phyloP scores from a whole-genome alignment of 2,797 vertebrate species.

The Microtus californicus region DNA sequence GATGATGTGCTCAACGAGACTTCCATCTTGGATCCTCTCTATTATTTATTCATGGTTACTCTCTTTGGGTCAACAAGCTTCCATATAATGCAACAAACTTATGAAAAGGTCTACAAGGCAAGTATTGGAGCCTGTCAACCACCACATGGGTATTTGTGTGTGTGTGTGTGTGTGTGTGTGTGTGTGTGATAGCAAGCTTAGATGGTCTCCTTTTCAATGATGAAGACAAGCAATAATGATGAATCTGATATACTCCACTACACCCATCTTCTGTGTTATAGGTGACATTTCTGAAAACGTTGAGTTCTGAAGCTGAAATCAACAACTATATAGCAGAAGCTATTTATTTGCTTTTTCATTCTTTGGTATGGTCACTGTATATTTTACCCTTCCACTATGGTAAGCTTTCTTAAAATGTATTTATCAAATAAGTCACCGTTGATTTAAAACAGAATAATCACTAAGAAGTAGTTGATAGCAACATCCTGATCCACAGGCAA shows the following conservation, averaged over 20 bases:
- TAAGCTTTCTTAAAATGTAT: not conserved
- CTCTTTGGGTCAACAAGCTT: not conserved
- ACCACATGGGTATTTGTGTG: too few species aligned
- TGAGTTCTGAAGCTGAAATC: not conserved
- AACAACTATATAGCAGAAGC: accelerated
- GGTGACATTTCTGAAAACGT: not conserved
- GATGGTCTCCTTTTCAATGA: not conserved
- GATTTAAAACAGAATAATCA: not conserved
- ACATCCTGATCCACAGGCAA: not conserved
- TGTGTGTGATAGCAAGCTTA: not conserved
- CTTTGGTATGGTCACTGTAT: not conserved
- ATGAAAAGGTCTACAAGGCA: not conserved
- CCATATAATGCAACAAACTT: not conserved
- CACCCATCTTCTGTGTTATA: not conserved
- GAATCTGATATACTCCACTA: not conserved
- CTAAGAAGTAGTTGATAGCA: not conserved
- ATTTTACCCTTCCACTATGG: not conserved
- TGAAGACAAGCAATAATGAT: not conserved
- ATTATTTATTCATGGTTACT: not conserved
- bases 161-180: not conserved
- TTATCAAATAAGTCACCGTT: not conserved
- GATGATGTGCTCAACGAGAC: too few species aligned
- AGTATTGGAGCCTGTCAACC: not conserved
- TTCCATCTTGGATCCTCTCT: not conserved
- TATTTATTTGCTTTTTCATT: not conserved